These are phyloP conservation scores for Peromyscus californicus DNA, from an alignment of 2,113 vertebrate species.

Conservation along the genomic window DNA sequence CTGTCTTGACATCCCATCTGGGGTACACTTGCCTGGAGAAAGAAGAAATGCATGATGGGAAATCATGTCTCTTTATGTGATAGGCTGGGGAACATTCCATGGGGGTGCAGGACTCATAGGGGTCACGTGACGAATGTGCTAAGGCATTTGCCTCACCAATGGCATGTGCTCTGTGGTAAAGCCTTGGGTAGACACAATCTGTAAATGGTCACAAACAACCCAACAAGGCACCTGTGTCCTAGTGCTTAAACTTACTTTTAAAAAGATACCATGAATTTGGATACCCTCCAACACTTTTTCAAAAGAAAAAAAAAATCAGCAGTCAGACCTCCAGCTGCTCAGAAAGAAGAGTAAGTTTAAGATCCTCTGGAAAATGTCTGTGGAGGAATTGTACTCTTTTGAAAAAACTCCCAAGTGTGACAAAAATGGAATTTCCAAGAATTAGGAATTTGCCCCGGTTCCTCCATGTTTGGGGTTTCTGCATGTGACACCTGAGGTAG, in stretches of 20 bases:
- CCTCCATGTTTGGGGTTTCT: neutral
- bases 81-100: neutral
- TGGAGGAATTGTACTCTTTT: constrained; percentile 15
- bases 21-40: neutral
- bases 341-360: constrained; percentile 58
- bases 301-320: constrained; percentile 50
- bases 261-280: constrained; percentile 45
- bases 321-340: constrained; percentile 49
- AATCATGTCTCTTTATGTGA: neutral
- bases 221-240: neutral
- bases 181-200: neutral
- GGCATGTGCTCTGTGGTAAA: neutral
- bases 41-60: neutral
- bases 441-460: constrained; percentile 21
- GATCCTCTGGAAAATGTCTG: constrained; percentile 28
- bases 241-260: constrained; percentile 48
- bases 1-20: neutral
- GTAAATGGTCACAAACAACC: constrained; percentile 2
- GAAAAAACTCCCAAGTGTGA: neutral
- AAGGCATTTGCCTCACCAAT: neutral
- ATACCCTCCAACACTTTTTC: constrained; percentile 13
- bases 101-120: neutral
- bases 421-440: constrained; percentile 51
- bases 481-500: neutral
- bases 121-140: neutral